These are phyloP conservation scores for Parauchenoglanis ngamensis DNA, from an alignment of 2,797 vertebrate genomes.

Conservation along the genomic window DNA sequence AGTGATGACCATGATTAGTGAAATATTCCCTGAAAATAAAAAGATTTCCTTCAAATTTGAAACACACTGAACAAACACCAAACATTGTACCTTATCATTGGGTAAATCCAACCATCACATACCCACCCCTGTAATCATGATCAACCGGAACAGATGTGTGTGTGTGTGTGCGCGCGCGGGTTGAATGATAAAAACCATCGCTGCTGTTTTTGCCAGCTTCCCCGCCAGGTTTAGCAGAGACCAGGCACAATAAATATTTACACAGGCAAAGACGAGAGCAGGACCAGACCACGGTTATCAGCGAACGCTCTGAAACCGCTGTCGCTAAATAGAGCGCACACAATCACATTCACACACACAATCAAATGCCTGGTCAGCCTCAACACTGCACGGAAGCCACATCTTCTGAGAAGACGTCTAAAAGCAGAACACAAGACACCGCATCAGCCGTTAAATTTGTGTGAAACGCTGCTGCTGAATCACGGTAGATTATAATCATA, in stretches of 20 bases:
- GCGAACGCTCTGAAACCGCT: conserved; percentile 19
- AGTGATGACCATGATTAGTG: background rate
- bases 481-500: background rate
- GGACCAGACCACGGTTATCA: conserved; percentile 44
- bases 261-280: conserved; percentile 32
- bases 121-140: background rate
- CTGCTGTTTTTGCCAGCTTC: background rate
- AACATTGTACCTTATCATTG: background rate
- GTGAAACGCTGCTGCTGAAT: background rate
- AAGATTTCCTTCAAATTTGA: background rate
- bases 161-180: background rate
- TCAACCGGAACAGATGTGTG: conserved; percentile 23
- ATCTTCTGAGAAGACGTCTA: background rate
- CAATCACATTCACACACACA: conserved; percentile 8
- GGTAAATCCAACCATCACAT: background rate
- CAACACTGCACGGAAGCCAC: background rate
- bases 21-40: background rate
- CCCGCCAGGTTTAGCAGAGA: conserved; percentile 9
- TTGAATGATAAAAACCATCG: background rate
- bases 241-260: conserved; percentile 52
- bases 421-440: background rate
- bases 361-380: background rate
- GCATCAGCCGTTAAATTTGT: background rate
- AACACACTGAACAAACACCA: background rate
- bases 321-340: conserved; percentile 3